Percentiles rank a stretch among this genome's conserved stretches.
phyloP scores from a whole-genome alignment of 2,797 vertebrate species.

The Nothura maculosa region DNA sequence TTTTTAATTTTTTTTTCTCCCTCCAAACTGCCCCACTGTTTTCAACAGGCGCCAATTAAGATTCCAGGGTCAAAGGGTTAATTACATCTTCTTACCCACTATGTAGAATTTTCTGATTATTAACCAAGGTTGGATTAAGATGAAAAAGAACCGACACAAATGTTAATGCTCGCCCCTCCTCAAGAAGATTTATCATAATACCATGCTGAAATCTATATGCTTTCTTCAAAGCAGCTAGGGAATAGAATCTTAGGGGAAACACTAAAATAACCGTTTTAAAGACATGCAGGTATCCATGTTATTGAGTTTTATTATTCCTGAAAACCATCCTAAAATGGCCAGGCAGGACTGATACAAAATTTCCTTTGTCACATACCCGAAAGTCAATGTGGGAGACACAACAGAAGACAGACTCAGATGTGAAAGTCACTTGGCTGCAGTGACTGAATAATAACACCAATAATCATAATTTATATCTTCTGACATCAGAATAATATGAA shows the following conservation, averaged over 20 bases:
- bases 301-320: slow-evolving; percentile 72
- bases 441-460: slow-evolving; percentile 74
- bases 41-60: slow-evolving; percentile 88
- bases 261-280: slow-evolving; percentile 78
- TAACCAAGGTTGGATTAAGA: slow-evolving; percentile 86
- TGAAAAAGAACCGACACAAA: slow-evolving; percentile 84
- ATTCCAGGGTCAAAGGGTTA: slow-evolving; percentile 89
- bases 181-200: slow-evolving; percentile 83
- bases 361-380: slow-evolving; percentile 70
- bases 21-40: slow-evolving; percentile 82
- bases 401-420: slow-evolving; percentile 55
- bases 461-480: slow-evolving; percentile 76
- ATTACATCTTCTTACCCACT: slow-evolving; percentile 91
- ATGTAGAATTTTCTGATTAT: slow-evolving; percentile 88
- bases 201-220: slow-evolving; percentile 79
- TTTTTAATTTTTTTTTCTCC: slow-evolving; percentile 55
- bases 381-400: slow-evolving; percentile 51
- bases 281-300: slow-evolving; percentile 71
- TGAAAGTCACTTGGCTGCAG: slow-evolving; percentile 57
- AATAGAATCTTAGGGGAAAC: slow-evolving; percentile 77
- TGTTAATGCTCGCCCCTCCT: slow-evolving; percentile 82
- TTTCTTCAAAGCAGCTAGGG: slow-evolving; percentile 78
- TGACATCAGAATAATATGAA: slow-evolving; percentile 68
- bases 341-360: slow-evolving; percentile 59
- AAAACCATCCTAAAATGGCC: slow-evolving; percentile 68